Conservation (phyloP, 2,113 vertebrate genomes). For the Marmota flaviventris region DNA sequence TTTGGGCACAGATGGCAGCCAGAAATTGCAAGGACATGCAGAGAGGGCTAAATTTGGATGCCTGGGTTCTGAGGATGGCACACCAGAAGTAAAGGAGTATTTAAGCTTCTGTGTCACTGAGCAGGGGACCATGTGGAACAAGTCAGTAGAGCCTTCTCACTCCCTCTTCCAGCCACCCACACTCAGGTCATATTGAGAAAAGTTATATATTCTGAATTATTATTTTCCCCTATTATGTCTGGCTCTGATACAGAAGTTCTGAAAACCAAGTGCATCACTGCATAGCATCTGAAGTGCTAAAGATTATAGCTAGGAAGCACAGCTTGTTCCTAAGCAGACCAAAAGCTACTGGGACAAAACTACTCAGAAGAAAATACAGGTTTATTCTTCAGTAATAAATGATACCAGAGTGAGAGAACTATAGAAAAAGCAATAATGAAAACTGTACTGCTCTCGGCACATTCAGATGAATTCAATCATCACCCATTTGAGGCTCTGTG, state of each 20-base stretch:
- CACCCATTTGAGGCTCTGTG: background rate
- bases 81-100: background rate
- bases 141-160: background rate
- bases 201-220: background rate
- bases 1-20: background rate
- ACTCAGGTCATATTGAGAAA: background rate
- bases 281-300: background rate
- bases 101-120: background rate
- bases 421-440: background rate
- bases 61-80: background rate
- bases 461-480: background rate
- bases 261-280: background rate
- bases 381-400: background rate
- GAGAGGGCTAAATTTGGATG: background rate
- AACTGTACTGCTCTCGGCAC: background rate
- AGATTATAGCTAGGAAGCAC: background rate
- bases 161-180: background rate
- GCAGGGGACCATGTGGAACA: background rate
- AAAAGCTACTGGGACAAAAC: conserved; percentile 5
- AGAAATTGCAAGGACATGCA: background rate
- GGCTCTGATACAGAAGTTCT: background rate
- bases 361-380: background rate
- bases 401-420: background rate
- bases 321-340: background rate
- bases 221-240: background rate